Evolutionary conservation across 2,888 invertebrate genomes (phyloP), one percentile per base, ranked within the genome.

Genomic region (Ptychoptera albimana): DNA sequence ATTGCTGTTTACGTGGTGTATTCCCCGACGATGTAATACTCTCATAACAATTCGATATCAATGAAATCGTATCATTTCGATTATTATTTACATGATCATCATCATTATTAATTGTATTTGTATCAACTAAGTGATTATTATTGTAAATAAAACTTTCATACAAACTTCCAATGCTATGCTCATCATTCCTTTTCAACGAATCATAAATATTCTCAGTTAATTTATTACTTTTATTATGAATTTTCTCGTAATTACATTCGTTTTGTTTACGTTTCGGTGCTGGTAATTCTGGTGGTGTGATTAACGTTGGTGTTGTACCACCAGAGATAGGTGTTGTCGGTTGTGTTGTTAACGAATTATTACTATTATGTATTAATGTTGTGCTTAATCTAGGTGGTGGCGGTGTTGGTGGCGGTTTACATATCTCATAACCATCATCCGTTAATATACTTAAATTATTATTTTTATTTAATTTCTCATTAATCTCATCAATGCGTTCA

Each of bases 1-100:
- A 13, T 8, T 36, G n/a, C 3, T 12, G n/a, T 2, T 36, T 36
- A 11, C 4, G 9, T 13, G 42, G 39, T 34, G 30, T 46, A 11
- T 46, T 38, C 14, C 39, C 23, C 7, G 23, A 42, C 10, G 61
- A 57, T 11, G 57, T 54, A 14, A 64, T 64, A 44, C 60, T 63
- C 48, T 65, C 65, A 45, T 65, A 65, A 48, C 63, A 61, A 46
- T 65, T 64, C 16, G 64, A 64, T 11, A 51, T 53, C 10, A 64
- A 31, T 0, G 64, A 64, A n/a, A 58, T 49, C 39, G 52, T 53
- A 46, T 61, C 55, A 42, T 50, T 52, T 41, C 34, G 49, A 53
- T 74, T 76, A 47, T 76, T 75, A 1, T 74, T 74, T 49, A 75
- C 75, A 51, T 77, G 76, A 52, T 75, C 75, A 50, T 75, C 75